Evolutionary conservation across 2,797 vertebrate genomes (phyloP).

Genomic region (Notolabrus celidotus): DNA sequence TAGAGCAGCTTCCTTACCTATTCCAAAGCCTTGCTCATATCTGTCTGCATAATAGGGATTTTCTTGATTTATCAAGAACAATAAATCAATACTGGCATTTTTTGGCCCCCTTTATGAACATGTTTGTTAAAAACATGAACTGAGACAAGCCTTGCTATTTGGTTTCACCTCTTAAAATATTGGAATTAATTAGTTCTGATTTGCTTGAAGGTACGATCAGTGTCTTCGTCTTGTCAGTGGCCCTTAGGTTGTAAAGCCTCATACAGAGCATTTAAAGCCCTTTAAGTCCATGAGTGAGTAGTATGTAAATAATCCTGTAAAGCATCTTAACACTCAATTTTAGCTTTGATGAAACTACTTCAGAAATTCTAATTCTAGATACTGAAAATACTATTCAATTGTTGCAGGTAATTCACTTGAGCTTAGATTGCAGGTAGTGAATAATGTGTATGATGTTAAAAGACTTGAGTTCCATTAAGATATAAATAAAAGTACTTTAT

Average conservation of each 20-base stretch:
- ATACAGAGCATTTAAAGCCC: not conserved
- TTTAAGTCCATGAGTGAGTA: not conserved
- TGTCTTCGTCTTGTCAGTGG: not conserved
- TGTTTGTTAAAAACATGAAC: conserved; percentile 11
- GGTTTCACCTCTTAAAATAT: not conserved
- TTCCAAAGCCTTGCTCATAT: not conserved
- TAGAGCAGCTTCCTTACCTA: not conserved
- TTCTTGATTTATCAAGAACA: conserved; percentile 3
- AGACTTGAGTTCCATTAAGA: no score
- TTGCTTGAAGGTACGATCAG: conserved; percentile 13
- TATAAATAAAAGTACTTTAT: no score
- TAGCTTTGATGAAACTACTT: no score
- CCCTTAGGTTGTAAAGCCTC: not conserved
- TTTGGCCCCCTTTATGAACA: not conserved
- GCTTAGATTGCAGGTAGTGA: no score
- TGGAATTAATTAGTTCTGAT: conserved; percentile 7
- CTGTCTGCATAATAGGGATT: conserved; percentile 8
- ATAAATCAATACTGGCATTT: conserved; percentile 12
- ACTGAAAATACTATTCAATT: no score
- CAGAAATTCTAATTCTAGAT: not conserved
- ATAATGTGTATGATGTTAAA: no score
- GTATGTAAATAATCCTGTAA: not conserved
- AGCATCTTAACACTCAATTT: not conserved
- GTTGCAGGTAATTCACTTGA: no score
- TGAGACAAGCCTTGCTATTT: conserved; percentile 8